Evolutionary conservation across 2,797 vertebrate genomes (phyloP).

Genomic region (Chrosomus eos): DNA sequence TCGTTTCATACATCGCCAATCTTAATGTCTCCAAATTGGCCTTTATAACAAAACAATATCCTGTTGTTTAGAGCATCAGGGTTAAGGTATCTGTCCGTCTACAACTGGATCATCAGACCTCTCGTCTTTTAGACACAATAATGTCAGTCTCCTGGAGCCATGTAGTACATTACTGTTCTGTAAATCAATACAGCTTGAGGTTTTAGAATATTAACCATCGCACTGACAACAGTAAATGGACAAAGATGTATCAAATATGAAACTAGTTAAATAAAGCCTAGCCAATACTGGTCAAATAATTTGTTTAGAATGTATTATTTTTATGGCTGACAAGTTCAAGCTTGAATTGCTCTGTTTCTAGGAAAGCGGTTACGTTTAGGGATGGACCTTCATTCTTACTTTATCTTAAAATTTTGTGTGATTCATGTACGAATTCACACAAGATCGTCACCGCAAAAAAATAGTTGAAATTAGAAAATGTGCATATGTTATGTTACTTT

Average conservation of each 20-base stretch:
- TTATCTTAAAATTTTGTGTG: rapidly evolving
- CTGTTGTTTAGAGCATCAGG: constrained; percentile 57
- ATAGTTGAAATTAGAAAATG: background rate
- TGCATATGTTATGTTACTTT: background rate
- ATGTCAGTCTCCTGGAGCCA: constrained; percentile 56
- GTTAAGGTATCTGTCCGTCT: background rate
- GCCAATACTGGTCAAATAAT: background rate
- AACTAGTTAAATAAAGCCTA: constrained; percentile 33
- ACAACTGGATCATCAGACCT: constrained; percentile 29
- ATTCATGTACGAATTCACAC: background rate
- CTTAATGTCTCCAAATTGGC: constrained; percentile 69
- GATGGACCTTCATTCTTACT: background rate
- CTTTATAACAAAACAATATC: constrained; percentile 70
- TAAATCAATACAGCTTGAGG: constrained; percentile 75
- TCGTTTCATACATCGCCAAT: constrained; percentile 71
- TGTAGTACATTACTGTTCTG: constrained; percentile 71
- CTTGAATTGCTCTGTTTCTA: background rate
- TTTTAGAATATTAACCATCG: constrained; percentile 67
- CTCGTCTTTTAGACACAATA: constrained; percentile 40
- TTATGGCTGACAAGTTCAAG: background rate
- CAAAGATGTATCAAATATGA: constrained; percentile 67
- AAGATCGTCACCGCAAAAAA: background rate
- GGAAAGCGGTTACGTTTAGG: background rate
- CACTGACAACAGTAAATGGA: constrained; percentile 68
- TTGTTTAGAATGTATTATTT: background rate